Evolutionary conservation across 2,113 vertebrate species (phyloP), one percentile per base, ranked within the genome.

Genomic region (Anolis sagrei): DNA sequence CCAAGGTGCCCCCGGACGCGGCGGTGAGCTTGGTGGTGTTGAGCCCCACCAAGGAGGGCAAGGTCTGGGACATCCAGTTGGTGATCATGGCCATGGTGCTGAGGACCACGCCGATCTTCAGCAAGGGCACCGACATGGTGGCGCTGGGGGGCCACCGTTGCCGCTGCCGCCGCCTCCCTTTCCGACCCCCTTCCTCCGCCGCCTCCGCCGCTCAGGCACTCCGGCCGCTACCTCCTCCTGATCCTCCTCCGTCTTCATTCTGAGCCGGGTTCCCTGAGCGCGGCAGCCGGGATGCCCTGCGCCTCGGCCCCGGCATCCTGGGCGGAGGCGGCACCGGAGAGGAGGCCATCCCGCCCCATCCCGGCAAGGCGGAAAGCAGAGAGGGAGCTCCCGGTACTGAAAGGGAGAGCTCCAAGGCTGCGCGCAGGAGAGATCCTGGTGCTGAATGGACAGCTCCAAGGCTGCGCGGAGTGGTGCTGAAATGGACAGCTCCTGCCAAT

Each of bases 1-100:
- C 98, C 73, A 97, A 96, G 89, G 97, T 97, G 81, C 97, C 97
- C 86, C 97, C 97, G 88, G 97, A 96, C 88, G 98, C 98, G 72
- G 97, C 98, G 87, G 97, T 97, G 77, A 99, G 96, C 96, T 95
- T 97, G 94, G 98, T 98, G 89, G 97, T 97, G 93, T 99, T 99
- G 93, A 99, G 97, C 93, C 98, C 98, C 95, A 98, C 98, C 92
- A 99, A 96, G 61, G 98, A 97, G 89, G 98, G 98, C 95, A 99
- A 96, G 85, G 98, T 99, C 97, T 99, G 98, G 95, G 98, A 99
- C 98, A 99, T 98, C 98, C 98, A 99, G 97, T 99, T 99, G 97
- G 98, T 99, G 95, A 99, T 99, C 98, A 99, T 98, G 89, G 98
- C 98, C 98, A 99, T 99, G 95, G 98, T 99, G 97, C 98, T 99